A percentile compares a stretch with the other conserved stretches of the same genome.
Conservation (phyloP, 2,888 invertebrate species). For the Cinara cedri region DNA sequence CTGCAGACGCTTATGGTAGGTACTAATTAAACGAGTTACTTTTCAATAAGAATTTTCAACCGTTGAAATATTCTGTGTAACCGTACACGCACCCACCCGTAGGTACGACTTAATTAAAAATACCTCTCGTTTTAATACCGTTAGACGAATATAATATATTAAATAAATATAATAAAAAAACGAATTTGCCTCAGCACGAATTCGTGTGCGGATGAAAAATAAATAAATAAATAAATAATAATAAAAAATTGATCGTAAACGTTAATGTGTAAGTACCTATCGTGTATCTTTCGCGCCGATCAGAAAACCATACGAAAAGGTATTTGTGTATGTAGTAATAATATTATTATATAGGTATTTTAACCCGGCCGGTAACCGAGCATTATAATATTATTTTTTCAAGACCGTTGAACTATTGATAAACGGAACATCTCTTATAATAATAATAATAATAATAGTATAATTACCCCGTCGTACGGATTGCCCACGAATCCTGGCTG, state of each 20-base stretch:
- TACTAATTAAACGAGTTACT: conserved; percentile 6
- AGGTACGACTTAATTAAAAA: background rate
- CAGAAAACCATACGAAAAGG: background rate
- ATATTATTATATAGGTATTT: no score
- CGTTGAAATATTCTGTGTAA: background rate
- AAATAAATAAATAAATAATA: no score
- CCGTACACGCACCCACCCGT: background rate
- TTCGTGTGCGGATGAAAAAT: no score
- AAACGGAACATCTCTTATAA: background rate
- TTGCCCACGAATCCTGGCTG: conserved; percentile 83
- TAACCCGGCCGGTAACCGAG: no score
- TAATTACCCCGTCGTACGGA: conserved; percentile 73
- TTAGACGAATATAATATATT: background rate
- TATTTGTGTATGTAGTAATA: no score
- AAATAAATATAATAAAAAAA: conserved; percentile 3
- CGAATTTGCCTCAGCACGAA: background rate
- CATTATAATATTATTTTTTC: no score
- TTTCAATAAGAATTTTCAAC: background rate
- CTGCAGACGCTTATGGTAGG: background rate
- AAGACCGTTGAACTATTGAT: background rate
- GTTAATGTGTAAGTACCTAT: no score
- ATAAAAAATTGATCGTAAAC: background rate
- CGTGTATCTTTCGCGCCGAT: background rate
- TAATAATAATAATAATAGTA: background rate
- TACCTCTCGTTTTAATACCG: background rate